Base-by-base conservation (phyloP, 2,113 vertebrate genomes). In the Phocoena phocoena region DNA sequence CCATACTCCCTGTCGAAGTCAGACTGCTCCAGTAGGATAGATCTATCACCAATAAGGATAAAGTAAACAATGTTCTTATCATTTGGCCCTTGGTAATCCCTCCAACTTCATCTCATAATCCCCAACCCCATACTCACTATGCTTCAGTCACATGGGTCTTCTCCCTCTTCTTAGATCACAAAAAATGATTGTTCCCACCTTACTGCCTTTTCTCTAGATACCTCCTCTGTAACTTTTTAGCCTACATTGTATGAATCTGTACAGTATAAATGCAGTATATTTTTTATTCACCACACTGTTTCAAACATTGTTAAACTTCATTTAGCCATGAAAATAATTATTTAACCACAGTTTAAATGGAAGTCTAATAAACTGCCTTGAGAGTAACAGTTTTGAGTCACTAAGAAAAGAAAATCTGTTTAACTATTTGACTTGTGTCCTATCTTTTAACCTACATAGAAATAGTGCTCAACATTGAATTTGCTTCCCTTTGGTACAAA, bases 61-160 rank as follows among this genome's bases (percentile, higher is more conserved):
- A 11, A 1, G 13, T n/a, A 31, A 89, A 55, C 2, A 26, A 6
- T 15, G 4, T 25, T 50, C 26, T 65, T 18, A 73, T 41, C 0
- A 15, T 33, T 10, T 70, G 33, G 14, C 10, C 6, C 14, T 74
- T 62, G 1, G 26, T 13, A 28, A 21, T 4, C 55, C 4, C 18
- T 63, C 20, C 60, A 38, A 63, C 1, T 53, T 91, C 8, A 58
- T 33, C 60, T 91, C 50, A 55, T 38, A 53, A 80, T 73, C 7
- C 23, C 6, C 8, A 60, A 8, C 15, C 4, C 21, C 8, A 38
- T 4, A 50, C 0, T 77, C 6, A 4, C 47, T 44, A 3, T 38
- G 33, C 21, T 36, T 1, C 6, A 77, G 41, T 26, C n/a, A 41
- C 0, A 58, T 1, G 41, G 1, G 1, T 3, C 15, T 79, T 50